Evolutionary conservation across 2,888 invertebrate genomes (phyloP).

Genomic region (Lagria hirta): DNA sequence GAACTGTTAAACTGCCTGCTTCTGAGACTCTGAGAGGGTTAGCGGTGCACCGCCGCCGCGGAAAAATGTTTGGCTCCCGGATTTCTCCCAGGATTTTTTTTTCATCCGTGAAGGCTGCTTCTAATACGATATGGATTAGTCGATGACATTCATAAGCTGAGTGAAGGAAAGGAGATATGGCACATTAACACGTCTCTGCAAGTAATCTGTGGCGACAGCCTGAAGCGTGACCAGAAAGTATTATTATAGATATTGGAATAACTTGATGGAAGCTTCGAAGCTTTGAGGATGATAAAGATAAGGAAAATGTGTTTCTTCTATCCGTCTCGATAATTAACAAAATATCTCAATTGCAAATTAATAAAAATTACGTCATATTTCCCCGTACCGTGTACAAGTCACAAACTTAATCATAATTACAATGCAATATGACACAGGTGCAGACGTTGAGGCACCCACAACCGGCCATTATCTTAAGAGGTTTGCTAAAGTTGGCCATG

Average conservation of each 20-base stretch:
- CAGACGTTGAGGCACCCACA: slow-evolving; percentile 42
- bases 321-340: too few species aligned
- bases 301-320: too few species aligned
- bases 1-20: slow-evolving; percentile 49
- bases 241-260: slow-evolving; percentile 33
- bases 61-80: too few species aligned
- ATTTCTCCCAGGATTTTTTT: neutral
- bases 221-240: slow-evolving; percentile 53
- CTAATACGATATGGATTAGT: slow-evolving; percentile 36
- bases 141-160: slow-evolving; percentile 38
- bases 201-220: slow-evolving; percentile 54
- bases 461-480: slow-evolving; percentile 50
- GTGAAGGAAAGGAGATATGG: slow-evolving; percentile 50
- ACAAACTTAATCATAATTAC: slow-evolving; percentile 41
- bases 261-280: slow-evolving; percentile 10
- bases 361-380: too few species aligned
- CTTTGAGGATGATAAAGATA: too few species aligned
- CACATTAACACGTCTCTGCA: slow-evolving; percentile 51
- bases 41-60: slow-evolving; percentile 3
- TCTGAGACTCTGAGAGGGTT: slow-evolving; percentile 16
- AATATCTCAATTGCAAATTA: too few species aligned
- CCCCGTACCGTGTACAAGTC: neutral
- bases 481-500: slow-evolving; percentile 40
- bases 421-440: slow-evolving; percentile 42
- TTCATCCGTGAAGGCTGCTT: slow-evolving; percentile 6